Percentiles rank a stretch among this genome's conserved stretches.
These are phyloP conservation scores for Gadopsis bispinosus DNA, from an alignment of 2,797 vertebrate species.

Conservation along the genomic window DNA sequence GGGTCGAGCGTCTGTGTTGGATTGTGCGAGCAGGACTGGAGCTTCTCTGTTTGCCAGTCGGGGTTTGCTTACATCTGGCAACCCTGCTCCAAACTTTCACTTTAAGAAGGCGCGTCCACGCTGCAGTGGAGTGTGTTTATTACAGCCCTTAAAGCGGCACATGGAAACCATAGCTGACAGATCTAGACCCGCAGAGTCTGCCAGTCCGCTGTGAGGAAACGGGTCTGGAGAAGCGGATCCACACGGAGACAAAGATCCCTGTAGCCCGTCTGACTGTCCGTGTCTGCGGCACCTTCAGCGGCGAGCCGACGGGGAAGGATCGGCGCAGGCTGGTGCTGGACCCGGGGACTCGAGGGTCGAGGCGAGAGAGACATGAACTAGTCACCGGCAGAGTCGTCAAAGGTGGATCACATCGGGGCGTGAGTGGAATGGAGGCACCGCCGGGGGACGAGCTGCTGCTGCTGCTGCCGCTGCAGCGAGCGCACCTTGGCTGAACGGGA, in stretches of 20 bases:
- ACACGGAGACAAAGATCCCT: neutral
- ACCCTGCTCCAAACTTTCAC: conserved; percentile 77
- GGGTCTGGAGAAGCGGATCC: conserved; percentile 20
- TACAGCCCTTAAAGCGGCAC: conserved; percentile 80
- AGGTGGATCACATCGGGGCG: conserved; percentile 41
- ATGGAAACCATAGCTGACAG: conserved; percentile 71
- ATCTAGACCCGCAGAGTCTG: conserved; percentile 18
- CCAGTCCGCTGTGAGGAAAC: neutral
- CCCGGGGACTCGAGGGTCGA: conserved; percentile 8
- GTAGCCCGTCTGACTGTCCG: conserved; percentile 26
- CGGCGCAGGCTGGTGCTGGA: conserved; percentile 29
- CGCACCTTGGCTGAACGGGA: conserved; percentile 75
- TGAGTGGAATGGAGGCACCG: conserved; percentile 84
- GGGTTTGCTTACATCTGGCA: conserved; percentile 36
- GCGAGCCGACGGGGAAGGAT: conserved; percentile 41
- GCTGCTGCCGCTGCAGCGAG: conserved; percentile 59
- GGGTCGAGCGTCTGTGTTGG: neutral
- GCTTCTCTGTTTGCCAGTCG: neutral
- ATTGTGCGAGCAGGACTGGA: conserved; percentile 1
- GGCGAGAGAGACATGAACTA: conserved; percentile 42
- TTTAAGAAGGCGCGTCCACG: conserved; percentile 88
- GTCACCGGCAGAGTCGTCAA: conserved; percentile 24
- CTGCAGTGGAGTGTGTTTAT: conserved; percentile 79
- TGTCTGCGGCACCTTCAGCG: conserved; percentile 31
- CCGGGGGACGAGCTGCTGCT: conserved; percentile 70